Evolutionary conservation across 2,888 invertebrate genomes (phyloP).

Genomic region (Nomada goodeniana): DNA sequence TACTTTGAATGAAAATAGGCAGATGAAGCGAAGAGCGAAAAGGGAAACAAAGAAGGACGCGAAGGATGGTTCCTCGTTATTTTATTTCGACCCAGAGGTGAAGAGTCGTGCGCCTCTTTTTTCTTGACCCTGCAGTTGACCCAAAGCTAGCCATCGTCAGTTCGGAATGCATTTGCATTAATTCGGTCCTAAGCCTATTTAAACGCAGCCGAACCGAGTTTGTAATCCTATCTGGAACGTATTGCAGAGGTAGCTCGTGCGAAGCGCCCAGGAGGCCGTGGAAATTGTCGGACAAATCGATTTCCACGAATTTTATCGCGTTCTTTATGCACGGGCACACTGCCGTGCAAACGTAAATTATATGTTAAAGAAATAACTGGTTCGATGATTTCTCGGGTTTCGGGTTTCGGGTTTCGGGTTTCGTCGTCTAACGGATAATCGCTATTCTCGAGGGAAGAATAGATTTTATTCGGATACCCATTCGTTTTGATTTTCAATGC

Average conservation of each 20-base stretch:
- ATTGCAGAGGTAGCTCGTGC: constrained; percentile 8
- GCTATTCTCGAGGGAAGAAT: background rate
- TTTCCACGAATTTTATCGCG: constrained; percentile 20
- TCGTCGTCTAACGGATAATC: background rate
- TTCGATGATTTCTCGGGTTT: background rate
- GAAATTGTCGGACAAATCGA: constrained; percentile 26
- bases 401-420: background rate
- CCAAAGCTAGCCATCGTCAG: constrained; percentile 36
- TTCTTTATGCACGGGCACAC: background rate
- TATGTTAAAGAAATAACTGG: no score
- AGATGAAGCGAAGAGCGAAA: background rate
- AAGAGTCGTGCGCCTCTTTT: constrained; percentile 31
- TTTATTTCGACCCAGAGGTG: constrained; percentile 34
- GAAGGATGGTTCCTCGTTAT: constrained; percentile 6
- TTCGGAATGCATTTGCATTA: constrained; percentile 68
- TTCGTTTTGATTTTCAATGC: no score
- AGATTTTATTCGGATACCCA: no score
- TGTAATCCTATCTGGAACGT: constrained; percentile 51
- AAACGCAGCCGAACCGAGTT: constrained; percentile 38
- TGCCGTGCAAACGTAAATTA: background rate
- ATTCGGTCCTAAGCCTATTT: constrained; percentile 60
- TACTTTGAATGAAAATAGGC: constrained; percentile 49
- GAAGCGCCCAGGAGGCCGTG: constrained; percentile 7
- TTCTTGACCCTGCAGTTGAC: constrained; percentile 45
- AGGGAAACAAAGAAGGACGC: constrained; percentile 8